These are phyloP conservation scores for Ennomos erosarius DNA, from an alignment of 2,888 invertebrate species.

Conservation along the genomic window DNA sequence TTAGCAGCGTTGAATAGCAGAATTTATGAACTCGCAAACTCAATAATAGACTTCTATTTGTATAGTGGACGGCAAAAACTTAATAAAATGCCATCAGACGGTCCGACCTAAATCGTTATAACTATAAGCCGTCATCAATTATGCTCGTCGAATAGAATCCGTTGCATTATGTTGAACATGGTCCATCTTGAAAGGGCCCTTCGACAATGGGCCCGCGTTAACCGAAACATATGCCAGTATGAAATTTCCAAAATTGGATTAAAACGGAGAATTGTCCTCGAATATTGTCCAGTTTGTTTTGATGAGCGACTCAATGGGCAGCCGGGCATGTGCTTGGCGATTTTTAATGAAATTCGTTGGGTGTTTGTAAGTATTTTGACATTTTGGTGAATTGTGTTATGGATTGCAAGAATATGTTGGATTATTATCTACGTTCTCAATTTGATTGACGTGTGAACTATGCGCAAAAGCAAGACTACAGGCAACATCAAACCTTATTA, in stretches of 20 bases:
- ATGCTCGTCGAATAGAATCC: slow-evolving; percentile 58
- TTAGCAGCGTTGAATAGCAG: slow-evolving; percentile 39
- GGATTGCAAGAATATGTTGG: neutral
- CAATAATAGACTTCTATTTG: slow-evolving; percentile 51
- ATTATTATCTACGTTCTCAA: slow-evolving; percentile 4
- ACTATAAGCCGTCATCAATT: slow-evolving; percentile 71
- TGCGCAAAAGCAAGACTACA: neutral
- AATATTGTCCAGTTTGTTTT: slow-evolving; percentile 69
- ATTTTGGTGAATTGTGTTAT: slow-evolving; percentile 19
- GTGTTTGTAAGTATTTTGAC: slow-evolving; percentile 65
- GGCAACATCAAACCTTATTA: too few relatives aligned
- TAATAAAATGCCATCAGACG: slow-evolving; percentile 66
- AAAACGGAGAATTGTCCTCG: slow-evolving; percentile 60
- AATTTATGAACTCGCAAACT: slow-evolving; percentile 51
- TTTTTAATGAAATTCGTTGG: slow-evolving; percentile 63
- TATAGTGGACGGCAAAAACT: slow-evolving; percentile 58
- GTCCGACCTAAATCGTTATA: slow-evolving; percentile 58
- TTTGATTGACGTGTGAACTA: slow-evolving; percentile 25
- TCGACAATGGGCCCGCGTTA: slow-evolving; percentile 67
- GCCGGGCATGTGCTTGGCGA: slow-evolving; percentile 54
- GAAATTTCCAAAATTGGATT: slow-evolving; percentile 80
- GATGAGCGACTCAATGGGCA: slow-evolving; percentile 59
- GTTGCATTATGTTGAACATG: slow-evolving; percentile 50
- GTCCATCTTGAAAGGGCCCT: slow-evolving; percentile 64
- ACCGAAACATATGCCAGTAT: slow-evolving; percentile 70